A percentile compares a stretch with the other conserved stretches of the same genome.
phyloP scores from a whole-genome alignment of 2,797 vertebrate genomes.

The Myotis planiceps region DNA sequence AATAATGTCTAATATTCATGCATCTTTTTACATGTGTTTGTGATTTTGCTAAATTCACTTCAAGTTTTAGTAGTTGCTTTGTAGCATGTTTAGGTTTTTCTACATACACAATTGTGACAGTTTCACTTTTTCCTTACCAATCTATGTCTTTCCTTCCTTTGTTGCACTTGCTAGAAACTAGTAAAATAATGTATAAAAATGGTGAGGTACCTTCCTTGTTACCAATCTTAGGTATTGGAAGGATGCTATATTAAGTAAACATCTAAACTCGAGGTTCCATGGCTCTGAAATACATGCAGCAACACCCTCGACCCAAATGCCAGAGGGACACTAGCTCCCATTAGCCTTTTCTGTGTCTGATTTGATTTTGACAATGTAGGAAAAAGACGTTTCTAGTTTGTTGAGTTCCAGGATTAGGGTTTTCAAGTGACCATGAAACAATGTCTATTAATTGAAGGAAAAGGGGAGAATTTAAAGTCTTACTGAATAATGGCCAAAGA shows the following conservation, averaged over 20 bases:
- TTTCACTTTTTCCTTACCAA: background rate
- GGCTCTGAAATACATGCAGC: background rate
- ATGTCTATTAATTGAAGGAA: background rate
- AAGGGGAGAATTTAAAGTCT: background rate
- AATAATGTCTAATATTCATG: background rate
- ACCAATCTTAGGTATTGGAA: background rate
- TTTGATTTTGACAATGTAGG: slow-evolving; percentile 18
- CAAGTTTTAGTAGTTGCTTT: background rate
- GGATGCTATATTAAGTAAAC: background rate
- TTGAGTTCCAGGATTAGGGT: background rate
- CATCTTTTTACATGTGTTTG: background rate
- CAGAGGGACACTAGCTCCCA: background rate
- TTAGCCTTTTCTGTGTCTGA: background rate
- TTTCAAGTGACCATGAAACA: background rate
- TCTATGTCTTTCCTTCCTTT: background rate
- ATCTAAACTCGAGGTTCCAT: background rate
- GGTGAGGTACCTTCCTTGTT: background rate
- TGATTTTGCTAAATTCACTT: background rate
- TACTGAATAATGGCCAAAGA: background rate
- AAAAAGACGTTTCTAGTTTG: slow-evolving; percentile 26
- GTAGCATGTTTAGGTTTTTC: background rate
- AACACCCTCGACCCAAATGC: background rate
- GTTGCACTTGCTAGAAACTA: background rate
- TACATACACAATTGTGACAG: background rate
- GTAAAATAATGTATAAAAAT: background rate